Evolutionary conservation across 2,888 invertebrate species (phyloP).

Genomic region (Chloroclystis v-ata): DNA sequence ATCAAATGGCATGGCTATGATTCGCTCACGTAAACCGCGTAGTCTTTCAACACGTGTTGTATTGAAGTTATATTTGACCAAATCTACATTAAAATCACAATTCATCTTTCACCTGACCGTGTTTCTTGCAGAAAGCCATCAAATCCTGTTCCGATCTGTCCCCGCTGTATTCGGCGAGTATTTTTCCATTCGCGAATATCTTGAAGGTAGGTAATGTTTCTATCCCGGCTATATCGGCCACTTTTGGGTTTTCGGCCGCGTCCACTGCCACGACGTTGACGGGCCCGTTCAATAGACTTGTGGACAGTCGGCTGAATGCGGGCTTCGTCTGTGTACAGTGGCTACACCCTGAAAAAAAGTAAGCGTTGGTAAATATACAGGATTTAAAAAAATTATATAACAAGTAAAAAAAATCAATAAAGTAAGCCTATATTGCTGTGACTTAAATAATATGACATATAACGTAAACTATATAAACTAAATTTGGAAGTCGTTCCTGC

Average conservation of each 20-base stretch:
- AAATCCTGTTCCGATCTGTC: conserved; percentile 76
- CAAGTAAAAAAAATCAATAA: too few relatives aligned
- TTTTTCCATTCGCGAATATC: conserved; percentile 75
- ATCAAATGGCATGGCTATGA: too few relatives aligned
- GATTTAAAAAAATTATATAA: background rate
- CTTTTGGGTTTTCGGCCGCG: conserved; percentile 79
- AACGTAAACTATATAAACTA: too few relatives aligned
- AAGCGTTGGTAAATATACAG: too few relatives aligned
- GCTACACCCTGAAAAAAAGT: conserved; percentile 82
- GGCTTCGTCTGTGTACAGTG: conserved; percentile 85
- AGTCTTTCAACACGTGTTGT: too few relatives aligned
- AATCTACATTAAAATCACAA: conserved; percentile 49
- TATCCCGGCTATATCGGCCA: conserved; percentile 79
- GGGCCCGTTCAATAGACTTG: conserved; percentile 54
- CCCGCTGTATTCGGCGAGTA: conserved; percentile 76
- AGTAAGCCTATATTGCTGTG: too few relatives aligned
- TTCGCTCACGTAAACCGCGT: too few relatives aligned
- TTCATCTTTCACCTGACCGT: conserved; percentile 58
- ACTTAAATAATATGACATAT: too few relatives aligned
- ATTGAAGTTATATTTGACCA: too few relatives aligned
- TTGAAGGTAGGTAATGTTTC: conserved; percentile 83
- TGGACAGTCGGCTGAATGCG: conserved; percentile 79
- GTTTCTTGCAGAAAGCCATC: conserved; percentile 61
- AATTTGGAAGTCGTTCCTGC: too few relatives aligned
- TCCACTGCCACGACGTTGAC: conserved; percentile 80